Evolutionary conservation across 2,888 invertebrate genomes (phyloP).

Genomic region (Conus canariensis): DNA sequence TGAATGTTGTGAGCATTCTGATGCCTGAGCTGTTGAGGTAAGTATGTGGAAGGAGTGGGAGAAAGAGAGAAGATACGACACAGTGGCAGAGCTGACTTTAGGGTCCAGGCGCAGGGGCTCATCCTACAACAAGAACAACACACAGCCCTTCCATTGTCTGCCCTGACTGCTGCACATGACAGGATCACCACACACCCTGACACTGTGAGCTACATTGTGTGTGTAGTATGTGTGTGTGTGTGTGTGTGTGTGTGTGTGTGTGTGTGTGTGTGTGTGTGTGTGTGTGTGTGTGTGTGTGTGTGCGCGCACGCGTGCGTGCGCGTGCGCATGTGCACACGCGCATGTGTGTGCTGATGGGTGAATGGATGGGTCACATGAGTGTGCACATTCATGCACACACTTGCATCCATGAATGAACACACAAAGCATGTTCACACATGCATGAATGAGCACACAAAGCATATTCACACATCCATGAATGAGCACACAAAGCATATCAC

Average conservation of each 20-base stretch:
- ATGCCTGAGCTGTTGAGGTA: not conserved
- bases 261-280: not conserved
- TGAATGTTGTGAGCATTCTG: not conserved
- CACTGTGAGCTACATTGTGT: too few relatives aligned
- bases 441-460: too few relatives aligned
- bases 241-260: slow-evolving; percentile 13
- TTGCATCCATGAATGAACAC: not conserved
- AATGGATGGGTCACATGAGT: too few relatives aligned
- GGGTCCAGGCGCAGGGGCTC: slow-evolving; percentile 44
- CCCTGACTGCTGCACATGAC: too few relatives aligned
- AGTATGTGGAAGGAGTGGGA: not conserved
- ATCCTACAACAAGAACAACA: slow-evolving; percentile 46
- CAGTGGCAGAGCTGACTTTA: slow-evolving; percentile 31
- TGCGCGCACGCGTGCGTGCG: too few relatives aligned
- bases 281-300: too few relatives aligned
- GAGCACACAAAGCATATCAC: too few relatives aligned
- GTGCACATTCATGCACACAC: not conserved
- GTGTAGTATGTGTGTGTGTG: not conserved
- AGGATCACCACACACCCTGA: too few relatives aligned
- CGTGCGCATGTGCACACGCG: too few relatives aligned
- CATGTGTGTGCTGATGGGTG: too few relatives aligned
- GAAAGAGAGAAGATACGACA: slow-evolving; percentile 40
- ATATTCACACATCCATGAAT: too few relatives aligned
- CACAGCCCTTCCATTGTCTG: not conserved
- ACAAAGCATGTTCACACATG: not conserved